A percentile compares a stretch with the other conserved stretches of the same genome.
Conservation (phyloP, 2,888 invertebrate species). For the Hemaris fuciformis region DNA sequence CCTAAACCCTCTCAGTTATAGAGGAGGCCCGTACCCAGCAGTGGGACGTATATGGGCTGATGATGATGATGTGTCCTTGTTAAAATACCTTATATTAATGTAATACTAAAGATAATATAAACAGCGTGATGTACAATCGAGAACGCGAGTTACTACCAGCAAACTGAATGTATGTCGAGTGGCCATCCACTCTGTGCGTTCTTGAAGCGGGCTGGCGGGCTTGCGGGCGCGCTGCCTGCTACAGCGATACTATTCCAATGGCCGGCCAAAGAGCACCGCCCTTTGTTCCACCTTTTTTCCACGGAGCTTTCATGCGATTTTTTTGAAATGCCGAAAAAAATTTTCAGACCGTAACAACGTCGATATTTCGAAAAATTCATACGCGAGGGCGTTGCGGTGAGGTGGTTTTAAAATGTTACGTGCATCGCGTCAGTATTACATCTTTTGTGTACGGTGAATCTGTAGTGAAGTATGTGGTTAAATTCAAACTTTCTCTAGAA, state of each 20-base stretch:
- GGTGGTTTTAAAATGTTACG: no score
- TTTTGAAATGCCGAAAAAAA: constrained; percentile 12
- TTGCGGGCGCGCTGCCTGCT: constrained; percentile 20
- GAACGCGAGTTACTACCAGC: constrained; percentile 17
- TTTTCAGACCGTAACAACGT: constrained; percentile 11
- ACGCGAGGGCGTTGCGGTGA: no score
- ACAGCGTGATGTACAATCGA: constrained; percentile 16
- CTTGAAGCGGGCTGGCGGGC: constrained; percentile 29
- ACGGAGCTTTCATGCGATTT: constrained; percentile 4
- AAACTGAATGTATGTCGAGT: constrained; percentile 52
- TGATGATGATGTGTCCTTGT: no score
- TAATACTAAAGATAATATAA: no score
- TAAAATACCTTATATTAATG: no score
- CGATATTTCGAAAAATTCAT: not conserved
- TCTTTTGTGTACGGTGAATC: no score
- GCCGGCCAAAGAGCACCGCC: constrained; percentile 39
- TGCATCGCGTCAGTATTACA: no score
- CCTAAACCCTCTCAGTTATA: no score
- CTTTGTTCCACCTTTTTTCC: constrained; percentile 35
- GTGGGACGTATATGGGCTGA: no score
- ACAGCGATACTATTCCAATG: constrained; percentile 50
- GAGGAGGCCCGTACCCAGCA: no score
- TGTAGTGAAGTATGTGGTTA: no score
- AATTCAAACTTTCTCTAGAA: no score
- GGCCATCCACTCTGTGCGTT: constrained; percentile 37